phyloP scores from a whole-genome alignment of 2,888 invertebrate species.

The Brenthis ino region DNA sequence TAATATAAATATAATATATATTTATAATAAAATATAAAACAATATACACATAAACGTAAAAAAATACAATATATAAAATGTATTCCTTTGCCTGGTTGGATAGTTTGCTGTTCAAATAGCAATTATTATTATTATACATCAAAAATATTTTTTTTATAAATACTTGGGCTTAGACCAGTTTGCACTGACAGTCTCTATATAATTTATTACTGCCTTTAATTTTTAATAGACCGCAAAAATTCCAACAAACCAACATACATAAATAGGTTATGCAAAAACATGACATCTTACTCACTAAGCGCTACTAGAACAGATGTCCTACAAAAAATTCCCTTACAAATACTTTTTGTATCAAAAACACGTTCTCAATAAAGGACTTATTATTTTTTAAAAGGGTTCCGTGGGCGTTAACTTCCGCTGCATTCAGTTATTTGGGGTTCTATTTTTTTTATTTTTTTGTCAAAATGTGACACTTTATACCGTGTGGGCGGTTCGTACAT shows the following conservation, averaged over 20 bases:
- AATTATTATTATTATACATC: too few species aligned
- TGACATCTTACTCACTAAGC: conserved; percentile 26
- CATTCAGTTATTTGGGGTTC: conserved; percentile 49
- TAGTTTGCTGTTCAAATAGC: too few species aligned
- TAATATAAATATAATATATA: too few species aligned
- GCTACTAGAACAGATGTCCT: conserved; percentile 36
- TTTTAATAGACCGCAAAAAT: background rate
- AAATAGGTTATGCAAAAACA: conserved; percentile 8
- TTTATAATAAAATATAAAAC: too few species aligned
- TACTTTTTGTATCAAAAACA: conserved; percentile 37
- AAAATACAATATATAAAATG: too few species aligned
- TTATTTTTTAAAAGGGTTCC: conserved; percentile 56
- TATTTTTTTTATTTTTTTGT: conserved; percentile 46
- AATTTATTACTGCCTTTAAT: too few species aligned
- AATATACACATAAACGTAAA: too few species aligned
- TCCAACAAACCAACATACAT: background rate
- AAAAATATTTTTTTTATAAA: too few species aligned
- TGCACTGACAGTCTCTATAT: too few species aligned
- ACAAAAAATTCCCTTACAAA: conserved; percentile 25
- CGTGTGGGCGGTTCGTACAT: conserved; percentile 44
- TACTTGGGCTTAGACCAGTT: too few species aligned
- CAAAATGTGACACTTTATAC: conserved; percentile 55
- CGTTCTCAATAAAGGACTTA: conserved; percentile 30
- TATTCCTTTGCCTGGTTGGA: too few species aligned
- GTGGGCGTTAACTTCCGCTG: conserved; percentile 59